Conservation (phyloP, 2,113 vertebrate genomes). For the Dicaeum eximium region DNA sequence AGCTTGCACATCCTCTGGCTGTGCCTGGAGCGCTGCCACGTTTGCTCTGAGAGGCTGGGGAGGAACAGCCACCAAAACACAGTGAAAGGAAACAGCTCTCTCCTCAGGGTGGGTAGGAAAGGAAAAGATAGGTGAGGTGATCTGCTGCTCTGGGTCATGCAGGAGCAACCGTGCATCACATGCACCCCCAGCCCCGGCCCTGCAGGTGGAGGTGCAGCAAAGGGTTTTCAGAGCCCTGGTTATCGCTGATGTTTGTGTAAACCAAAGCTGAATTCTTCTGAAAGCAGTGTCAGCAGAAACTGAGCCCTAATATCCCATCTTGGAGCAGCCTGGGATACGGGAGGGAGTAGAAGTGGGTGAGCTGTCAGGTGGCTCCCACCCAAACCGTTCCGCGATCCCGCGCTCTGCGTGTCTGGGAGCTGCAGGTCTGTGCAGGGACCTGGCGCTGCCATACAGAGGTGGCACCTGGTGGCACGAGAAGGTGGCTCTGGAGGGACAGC, state of each 20-base stretch:
- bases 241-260: neutral
- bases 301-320: neutral
- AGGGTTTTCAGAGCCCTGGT: neutral
- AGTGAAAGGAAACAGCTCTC: neutral
- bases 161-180: neutral
- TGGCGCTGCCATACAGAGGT: neutral
- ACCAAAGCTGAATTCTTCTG: neutral
- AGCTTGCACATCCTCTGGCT: neutral
- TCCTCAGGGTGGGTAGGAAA: neutral
- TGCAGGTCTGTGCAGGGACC: fast-evolving
- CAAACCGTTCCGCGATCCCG: fast-evolving
- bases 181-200: neutral
- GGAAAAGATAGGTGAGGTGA: neutral
- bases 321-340: neutral
- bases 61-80: neutral
- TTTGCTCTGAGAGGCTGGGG: neutral
- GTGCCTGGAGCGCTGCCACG: neutral
- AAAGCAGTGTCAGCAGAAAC: neutral
- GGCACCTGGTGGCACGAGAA: neutral
- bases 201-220: neutral
- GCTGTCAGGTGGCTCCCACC: neutral
- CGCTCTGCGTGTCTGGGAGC: fast-evolving
- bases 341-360: neutral
- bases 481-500: neutral
- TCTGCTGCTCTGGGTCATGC: neutral